Conservation (phyloP, 2,113 vertebrate genomes). For the Dunckerocampus dactyliophorus region DNA sequence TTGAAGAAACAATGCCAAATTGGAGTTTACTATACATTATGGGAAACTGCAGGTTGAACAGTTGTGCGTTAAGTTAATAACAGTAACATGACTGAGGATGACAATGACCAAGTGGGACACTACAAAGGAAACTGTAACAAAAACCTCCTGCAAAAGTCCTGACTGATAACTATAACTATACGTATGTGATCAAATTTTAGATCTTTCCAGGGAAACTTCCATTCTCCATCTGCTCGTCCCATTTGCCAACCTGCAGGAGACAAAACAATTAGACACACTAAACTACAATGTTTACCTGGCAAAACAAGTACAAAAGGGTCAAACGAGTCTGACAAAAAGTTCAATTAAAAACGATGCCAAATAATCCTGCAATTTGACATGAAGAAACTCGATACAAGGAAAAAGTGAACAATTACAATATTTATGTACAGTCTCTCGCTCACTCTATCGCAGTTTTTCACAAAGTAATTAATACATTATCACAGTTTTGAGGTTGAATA, state of each 20-base stretch:
- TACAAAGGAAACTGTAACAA: constrained; percentile 24
- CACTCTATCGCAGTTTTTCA: too few species aligned
- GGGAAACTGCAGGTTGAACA: constrained; percentile 14
- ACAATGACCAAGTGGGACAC: constrained; percentile 7
- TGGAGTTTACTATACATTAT: constrained; percentile 1
- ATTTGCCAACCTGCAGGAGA: constrained; percentile 64
- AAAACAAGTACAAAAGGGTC: neutral
- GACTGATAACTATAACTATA: neutral
- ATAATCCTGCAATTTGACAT: too few species aligned
- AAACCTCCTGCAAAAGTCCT: constrained; percentile 19
- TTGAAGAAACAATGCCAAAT: constrained; percentile 19
- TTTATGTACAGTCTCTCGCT: too few species aligned
- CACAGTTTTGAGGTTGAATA: too few species aligned
- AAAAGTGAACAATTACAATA: too few species aligned
- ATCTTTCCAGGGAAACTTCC: constrained; percentile 74
- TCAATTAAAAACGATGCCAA: too few species aligned
- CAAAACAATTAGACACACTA: neutral
- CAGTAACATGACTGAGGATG: constrained; percentile 10
- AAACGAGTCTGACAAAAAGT: too few species aligned
- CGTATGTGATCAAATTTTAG: constrained; percentile 34
- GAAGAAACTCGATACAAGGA: too few species aligned
- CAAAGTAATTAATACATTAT: too few species aligned
- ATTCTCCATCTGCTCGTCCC: constrained; percentile 71
- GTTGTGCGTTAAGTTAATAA: constrained; percentile 47
- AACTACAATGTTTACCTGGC: neutral